Conservation (phyloP, 2,888 invertebrate genomes). For the Andrena minutula region DNA sequence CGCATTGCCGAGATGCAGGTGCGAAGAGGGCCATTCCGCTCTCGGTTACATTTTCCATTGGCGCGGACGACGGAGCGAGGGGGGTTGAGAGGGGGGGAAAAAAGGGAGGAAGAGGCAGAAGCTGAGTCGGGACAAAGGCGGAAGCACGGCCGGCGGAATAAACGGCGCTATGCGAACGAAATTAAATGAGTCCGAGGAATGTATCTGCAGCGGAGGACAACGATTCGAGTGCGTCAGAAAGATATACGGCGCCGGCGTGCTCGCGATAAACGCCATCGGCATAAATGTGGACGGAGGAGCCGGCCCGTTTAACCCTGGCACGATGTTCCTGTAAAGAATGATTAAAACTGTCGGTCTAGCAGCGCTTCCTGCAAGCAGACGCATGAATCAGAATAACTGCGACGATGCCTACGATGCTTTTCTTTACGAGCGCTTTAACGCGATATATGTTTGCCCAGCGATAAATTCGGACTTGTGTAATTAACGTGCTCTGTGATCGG, state of each 20-base stretch:
- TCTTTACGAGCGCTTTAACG: constrained; percentile 8
- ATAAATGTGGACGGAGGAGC: constrained; percentile 49
- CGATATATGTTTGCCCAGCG: neutral
- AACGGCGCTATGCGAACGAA: constrained; percentile 67
- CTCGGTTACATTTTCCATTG: constrained; percentile 65
- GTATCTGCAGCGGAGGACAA: constrained; percentile 52
- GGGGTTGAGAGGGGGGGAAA: neutral
- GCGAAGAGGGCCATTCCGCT: constrained; percentile 62
- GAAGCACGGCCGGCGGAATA: constrained; percentile 52
- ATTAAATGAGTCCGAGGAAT: constrained; percentile 68
- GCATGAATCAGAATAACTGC: constrained; percentile 27
- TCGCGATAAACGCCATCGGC: constrained; percentile 66
- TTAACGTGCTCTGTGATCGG: neutral
- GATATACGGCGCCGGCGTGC: constrained; percentile 67
- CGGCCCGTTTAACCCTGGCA: constrained; percentile 44
- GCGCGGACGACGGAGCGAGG: constrained; percentile 21
- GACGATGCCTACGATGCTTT: constrained; percentile 1
- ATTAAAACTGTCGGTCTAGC: constrained; percentile 37
- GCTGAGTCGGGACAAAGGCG: constrained; percentile 12
- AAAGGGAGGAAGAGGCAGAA: neutral
- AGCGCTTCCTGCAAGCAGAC: neutral
- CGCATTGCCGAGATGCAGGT: constrained; percentile 69
- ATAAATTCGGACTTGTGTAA: constrained; percentile 14
- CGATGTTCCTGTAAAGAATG: constrained; percentile 51
- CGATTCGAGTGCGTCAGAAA: constrained; percentile 62